These are phyloP conservation scores for Coenonympha glycerion DNA, from an alignment of 2,888 invertebrate genomes.

Conservation along the genomic window DNA sequence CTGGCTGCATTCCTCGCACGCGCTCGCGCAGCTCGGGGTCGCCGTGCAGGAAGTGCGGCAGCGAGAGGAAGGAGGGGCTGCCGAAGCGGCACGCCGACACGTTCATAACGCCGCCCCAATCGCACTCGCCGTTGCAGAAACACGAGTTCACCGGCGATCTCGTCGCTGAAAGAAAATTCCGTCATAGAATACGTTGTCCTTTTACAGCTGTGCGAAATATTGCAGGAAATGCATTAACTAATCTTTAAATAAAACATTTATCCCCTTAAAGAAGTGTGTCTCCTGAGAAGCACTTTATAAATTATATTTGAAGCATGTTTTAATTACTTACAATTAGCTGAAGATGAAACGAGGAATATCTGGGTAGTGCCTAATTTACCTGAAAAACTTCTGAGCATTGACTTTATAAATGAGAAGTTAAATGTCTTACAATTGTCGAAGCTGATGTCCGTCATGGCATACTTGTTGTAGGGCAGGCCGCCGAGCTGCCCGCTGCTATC, in stretches of 20 bases:
- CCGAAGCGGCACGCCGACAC: slow-evolving; percentile 86
- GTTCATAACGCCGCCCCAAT: slow-evolving; percentile 84
- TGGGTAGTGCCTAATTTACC: neutral
- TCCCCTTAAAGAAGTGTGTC: no score
- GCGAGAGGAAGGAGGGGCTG: slow-evolving; percentile 87
- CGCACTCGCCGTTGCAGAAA: slow-evolving; percentile 83
- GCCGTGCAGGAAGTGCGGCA: slow-evolving; percentile 88
- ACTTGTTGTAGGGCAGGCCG: slow-evolving; percentile 81
- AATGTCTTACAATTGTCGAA: slow-evolving; percentile 79
- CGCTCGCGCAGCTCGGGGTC: slow-evolving; percentile 79
- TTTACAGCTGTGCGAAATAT: no score
- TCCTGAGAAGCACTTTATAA: no score
- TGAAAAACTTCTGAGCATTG: no score
- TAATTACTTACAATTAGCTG: no score
- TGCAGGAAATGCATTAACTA: no score
- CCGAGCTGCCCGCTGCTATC: slow-evolving; percentile 72
- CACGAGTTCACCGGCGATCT: slow-evolving; percentile 78
- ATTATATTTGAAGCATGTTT: no score
- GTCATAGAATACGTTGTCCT: neutral
- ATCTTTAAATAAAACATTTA: no score
- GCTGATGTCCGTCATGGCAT: slow-evolving; percentile 77
- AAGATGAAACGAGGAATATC: no score
- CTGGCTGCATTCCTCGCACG: slow-evolving; percentile 82
- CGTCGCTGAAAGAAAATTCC: slow-evolving; percentile 63
- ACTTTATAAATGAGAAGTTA: neutral